Evolutionary conservation across 2,113 vertebrate species (phyloP), one percentile per base, ranked within the genome.

Genomic region (Tachysurus fulvidraco): DNA sequence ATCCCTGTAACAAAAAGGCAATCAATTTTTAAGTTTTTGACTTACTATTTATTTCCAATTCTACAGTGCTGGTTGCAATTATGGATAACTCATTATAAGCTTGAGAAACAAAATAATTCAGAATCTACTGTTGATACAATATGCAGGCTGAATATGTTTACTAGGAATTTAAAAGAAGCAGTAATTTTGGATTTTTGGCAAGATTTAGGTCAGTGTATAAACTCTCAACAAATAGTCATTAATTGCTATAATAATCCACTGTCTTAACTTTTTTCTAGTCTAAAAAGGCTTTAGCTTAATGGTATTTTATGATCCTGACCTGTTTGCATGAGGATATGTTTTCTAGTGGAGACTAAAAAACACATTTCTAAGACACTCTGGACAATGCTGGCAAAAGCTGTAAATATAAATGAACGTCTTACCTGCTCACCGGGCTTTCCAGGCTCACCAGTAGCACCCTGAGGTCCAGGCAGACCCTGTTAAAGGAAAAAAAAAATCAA

Each of bases 381-480:
- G 13, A 46, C 46, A 46, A 46, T 5, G 19, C 54, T 64, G 36
- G 12, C 5, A 44, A 44, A 44, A 64, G 57, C 13, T n/a, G 60
- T 50, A 64, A 23, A 62, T 36, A 28, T 30, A 21, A 80, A 59
- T 36, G 36, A 30, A 23, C 2, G 67, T 95, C 94, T 95, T 95
- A 99, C 98, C 46, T 96, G 94, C 95, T 99, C 99, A 89, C 98
- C 98, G 85, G 97, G 91, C 93, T 98, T 98, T 71, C 98, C 98
- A 25, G 94, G 94, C 93, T 97, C 93, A 84, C 98, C 98, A 13
- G 93, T 86, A 69, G 97, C 94, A 83, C 98, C 98, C 83, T 98
- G 97, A 87, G 98, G 97, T 94, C 98, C 98, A 41, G 98, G 96
- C 91, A 97, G 96, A 83, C 98, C 98, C 93, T 92, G 85, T 87